Conservation (phyloP, 1,140 invertebrate species). For the Choristoneura fumiferana region DNA sequence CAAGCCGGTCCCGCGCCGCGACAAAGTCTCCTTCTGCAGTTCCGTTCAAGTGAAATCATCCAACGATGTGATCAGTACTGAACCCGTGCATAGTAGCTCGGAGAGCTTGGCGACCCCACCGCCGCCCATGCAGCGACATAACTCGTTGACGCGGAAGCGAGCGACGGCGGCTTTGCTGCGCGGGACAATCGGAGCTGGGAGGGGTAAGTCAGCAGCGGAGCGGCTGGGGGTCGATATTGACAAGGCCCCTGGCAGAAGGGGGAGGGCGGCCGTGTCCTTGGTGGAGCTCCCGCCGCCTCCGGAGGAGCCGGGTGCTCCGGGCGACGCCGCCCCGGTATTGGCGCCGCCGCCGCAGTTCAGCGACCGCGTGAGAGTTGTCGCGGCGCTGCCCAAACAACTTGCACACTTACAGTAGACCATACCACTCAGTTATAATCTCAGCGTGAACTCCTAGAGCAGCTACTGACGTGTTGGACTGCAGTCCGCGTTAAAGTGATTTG, state of each 20-base stretch:
- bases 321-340: slow-evolving; percentile 74
- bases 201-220: slow-evolving; percentile 68
- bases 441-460: no score
- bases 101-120: slow-evolving; percentile 56
- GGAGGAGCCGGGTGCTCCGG: slow-evolving; percentile 82
- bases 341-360: slow-evolving; percentile 87
- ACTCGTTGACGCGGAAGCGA: slow-evolving; percentile 79
- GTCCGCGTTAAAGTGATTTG: no score
- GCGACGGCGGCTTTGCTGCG: slow-evolving; percentile 76
- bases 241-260: slow-evolving; percentile 53
- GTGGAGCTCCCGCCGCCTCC: slow-evolving; percentile 90
- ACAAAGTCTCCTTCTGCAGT: slow-evolving; percentile 76
- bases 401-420: slow-evolving; percentile 46
- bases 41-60: slow-evolving; percentile 75
- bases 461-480: no score
- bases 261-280: slow-evolving; percentile 83
- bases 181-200: slow-evolving; percentile 44
- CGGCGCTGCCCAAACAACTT: slow-evolving; percentile 85
- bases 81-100: slow-evolving; percentile 72
- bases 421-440: no score
- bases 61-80: slow-evolving; percentile 77
- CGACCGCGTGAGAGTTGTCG: slow-evolving; percentile 88
- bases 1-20: slow-evolving; percentile 49
- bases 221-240: slow-evolving; percentile 65
- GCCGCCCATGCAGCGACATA: slow-evolving; percentile 78